Percentiles rank a stretch among this genome's conserved stretches.
phyloP scores from a whole-genome alignment of 2,113 vertebrate species.

The Miniopterus natalensis region DNA sequence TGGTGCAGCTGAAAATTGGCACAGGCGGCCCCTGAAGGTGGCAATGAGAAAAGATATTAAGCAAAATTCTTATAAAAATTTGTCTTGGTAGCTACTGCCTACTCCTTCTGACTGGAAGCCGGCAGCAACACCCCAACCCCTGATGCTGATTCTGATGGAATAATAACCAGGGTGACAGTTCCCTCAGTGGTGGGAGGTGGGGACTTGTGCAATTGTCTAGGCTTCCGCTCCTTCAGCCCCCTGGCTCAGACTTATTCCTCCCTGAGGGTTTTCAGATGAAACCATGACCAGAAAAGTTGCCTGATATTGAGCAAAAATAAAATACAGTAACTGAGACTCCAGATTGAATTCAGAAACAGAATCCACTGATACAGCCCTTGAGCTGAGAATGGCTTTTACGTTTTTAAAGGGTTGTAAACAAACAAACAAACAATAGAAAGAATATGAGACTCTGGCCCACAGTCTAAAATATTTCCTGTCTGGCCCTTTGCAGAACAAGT shows the following conservation, averaged over 20 bases:
- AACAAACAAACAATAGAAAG: neutral
- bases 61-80: neutral
- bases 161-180: neutral
- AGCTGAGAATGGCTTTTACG: neutral
- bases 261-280: neutral
- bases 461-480: neutral
- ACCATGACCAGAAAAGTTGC: neutral
- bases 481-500: neutral
- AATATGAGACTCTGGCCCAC: neutral
- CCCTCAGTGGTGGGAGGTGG: neutral
- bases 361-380: neutral
- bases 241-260: neutral
- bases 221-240: neutral
- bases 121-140: neutral
- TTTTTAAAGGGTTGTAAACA: neutral
- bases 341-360: neutral
- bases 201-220: neutral
- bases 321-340: neutral
- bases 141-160: neutral
- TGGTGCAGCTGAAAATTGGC: neutral
- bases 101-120: slow-evolving; percentile 4
- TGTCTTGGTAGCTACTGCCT: neutral
- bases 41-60: neutral
- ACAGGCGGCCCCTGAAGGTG: neutral
- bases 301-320: neutral